Evolutionary conservation across 2,113 vertebrate species (phyloP).

Genomic region (Arizona elegans): DNA sequence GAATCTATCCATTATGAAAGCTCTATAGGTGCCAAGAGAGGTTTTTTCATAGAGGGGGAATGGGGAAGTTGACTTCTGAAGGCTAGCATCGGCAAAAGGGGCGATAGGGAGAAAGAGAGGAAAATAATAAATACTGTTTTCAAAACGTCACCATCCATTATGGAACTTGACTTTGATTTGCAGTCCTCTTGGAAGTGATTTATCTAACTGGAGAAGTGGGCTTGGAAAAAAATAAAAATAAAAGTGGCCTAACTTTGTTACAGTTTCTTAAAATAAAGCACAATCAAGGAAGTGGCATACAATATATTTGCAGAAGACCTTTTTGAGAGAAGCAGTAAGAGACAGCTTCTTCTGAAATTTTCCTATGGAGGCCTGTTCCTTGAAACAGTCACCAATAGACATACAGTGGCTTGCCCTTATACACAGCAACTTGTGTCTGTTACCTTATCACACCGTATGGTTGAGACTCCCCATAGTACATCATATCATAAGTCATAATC

Average conservation of each 20-base stretch:
- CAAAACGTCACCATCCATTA: constrained; percentile 31
- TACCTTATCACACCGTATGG: background rate
- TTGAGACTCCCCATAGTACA: background rate
- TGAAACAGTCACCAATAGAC: background rate
- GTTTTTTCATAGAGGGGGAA: constrained; percentile 60
- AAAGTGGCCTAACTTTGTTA: constrained; percentile 34
- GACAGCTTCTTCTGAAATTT: background rate
- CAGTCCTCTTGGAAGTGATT: constrained; percentile 7
- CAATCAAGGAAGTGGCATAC: constrained; percentile 45
- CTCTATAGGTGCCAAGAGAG: constrained; percentile 53
- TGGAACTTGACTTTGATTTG: constrained; percentile 40
- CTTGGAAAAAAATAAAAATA: background rate
- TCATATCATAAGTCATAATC: background rate
- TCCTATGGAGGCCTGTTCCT: background rate
- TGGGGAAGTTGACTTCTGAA: constrained; percentile 66
- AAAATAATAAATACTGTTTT: constrained; percentile 26
- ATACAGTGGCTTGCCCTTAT: background rate
- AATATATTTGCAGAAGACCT: constrained; percentile 36
- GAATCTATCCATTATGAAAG: constrained; percentile 55
- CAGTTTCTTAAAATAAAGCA: constrained; percentile 1
- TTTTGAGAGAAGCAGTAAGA: constrained; percentile 3
- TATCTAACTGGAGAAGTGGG: background rate
- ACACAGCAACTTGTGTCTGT: background rate
- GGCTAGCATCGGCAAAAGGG: constrained; percentile 23
- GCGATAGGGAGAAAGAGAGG: accelerated